Base-by-base conservation (phyloP, 92 coral and sea anemone species). In the Micromussa lordhowensis region DNA sequence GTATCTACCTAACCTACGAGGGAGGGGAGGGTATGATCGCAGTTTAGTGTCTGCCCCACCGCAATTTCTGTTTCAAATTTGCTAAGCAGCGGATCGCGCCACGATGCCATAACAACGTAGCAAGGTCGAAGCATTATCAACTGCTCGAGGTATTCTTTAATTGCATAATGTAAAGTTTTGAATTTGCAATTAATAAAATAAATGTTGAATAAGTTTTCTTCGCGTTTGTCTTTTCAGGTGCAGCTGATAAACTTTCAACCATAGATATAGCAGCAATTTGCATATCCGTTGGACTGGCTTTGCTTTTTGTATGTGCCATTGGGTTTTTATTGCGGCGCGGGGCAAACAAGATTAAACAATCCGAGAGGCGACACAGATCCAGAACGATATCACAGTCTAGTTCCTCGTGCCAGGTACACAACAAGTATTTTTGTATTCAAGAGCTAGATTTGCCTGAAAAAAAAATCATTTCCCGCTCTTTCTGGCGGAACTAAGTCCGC, bases 311-410 rank as follows among this genome's bases (percentile, higher is more conserved):
- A 16, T 12, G 38, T 2, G 36, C 72, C 81, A 84, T 84, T 26
- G 80, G 34, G 24, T 13, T 73, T 35, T 75, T 84, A 21, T 31
- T 84, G 66, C 16, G 80, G 81, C 88, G 88, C 19, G 88, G 88
- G 57, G 34, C 70, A 3, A 73, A 34, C 2, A 74, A 73, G 21
- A 51, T 24, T 17, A 58, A 84, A 30, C 55, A 49, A 22, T 73
- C 88, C 10, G 61, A 36, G 36, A 35, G 78, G 59, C 57, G 73
- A 28, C 71, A 35, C 28, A 84, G 81, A 84, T 54, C 34, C 3
- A 84, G 81, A 16, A 74, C 80, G 51, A 29, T 83, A 51, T 83
- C 87, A 29, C 79, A 83, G 22, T 54, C 53, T 54, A 44, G 51
- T 44, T 44, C 51, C 51, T 74, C 80, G 5, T 15, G 32, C 57